Base-by-base conservation (phyloP, 2,888 invertebrate genomes). In the Drosophila hamatofila region DNA sequence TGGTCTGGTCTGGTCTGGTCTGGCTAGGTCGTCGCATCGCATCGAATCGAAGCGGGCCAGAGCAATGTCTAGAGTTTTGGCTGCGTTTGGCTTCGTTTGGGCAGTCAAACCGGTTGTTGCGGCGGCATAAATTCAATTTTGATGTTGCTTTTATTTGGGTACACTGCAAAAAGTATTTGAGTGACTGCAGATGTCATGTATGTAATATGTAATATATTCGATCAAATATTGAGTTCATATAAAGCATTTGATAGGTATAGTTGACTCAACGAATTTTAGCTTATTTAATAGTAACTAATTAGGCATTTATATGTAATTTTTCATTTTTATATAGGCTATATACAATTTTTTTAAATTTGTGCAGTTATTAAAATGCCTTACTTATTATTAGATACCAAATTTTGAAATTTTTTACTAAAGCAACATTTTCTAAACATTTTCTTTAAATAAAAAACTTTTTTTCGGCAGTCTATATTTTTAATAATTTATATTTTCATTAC, bases 61-160 rank as follows among this genome's bases (percentile, higher is more conserved):
- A 39, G 30, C 58, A 55, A 54, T 69, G 68, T 66, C 72, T 79
- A 67, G 70, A 82, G 66, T 55, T 60, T 70, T 33, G 54, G n/a
- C 39, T 67, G 60, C 60, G 30, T 14, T 61, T 35, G 35, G 46
- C 11, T 42, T 30, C 27, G 48, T 30, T 30, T 49, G 48, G 11
- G 37, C 30, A 12, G 65, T 42, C 44, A 14, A 41, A 70, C 70
- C 70, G 61, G 70, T 61, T 65, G 46, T 35, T 52, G 52, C 39
- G 5, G 23, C 30, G 27, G 21, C 37, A 27, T 18, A 12, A 46
- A 48, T 18, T 48, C 14, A 58, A 48, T 49, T 59, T 59, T 25
- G 2, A 16, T 58, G 8, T 64, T 41, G 18, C 23, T n/a, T 16
- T 21, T 23, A 8, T 21, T 7, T 16, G 30, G 42, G 5, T 57